Evolutionary conservation across 2,797 vertebrate species (phyloP), one percentile per base, ranked within the genome.

Genomic region (Podargus strigoides): DNA sequence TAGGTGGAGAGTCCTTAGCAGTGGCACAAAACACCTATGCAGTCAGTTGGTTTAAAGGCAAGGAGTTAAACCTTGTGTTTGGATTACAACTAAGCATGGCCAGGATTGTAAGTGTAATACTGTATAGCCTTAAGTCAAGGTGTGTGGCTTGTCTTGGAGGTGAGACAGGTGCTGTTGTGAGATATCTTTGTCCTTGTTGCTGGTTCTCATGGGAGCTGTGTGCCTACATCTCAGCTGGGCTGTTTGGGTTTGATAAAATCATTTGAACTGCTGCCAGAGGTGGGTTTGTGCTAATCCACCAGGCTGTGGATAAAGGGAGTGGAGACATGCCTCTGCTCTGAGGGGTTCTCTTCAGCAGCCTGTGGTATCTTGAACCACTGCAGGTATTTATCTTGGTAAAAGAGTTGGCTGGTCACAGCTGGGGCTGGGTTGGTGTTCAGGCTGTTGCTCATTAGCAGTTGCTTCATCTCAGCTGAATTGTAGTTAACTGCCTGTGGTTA

Each of bases 31-130:
- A 99, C 96, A 99, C 99, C 0, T 99, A 99, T 11, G 99, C 99
- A 7, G 99, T 99, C 78, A 99, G 98, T 93, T 99, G 99, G 99
- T 99, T 99, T 95, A 99, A 99, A 98, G 99, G 99, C 81, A 99
- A 99, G 96, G 99, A 99, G 95, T 95, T 99, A 22, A 99, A 99
- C 89, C 98, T 99, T 80, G 99, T 99, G 85, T 99, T 99, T 95
- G 99, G 99, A 32, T 97, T 99, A 53, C 99, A 99, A 44, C 98
- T 99, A 69, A 99, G 99, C 97, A 99, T 99, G 99, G 99, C 99
- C 63, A 98, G 99, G 97, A 96, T 99, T 97, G 99, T 99, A 97
- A 98, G 98, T 96, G 39, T 62, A 22, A 66, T 67, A 27, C 63
- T 32, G 8, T 4, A 2, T 4, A 3, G 55, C 28, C 60, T 60